Conservation (phyloP, 2,888 invertebrate genomes). For the Plutella xylostella region DNA sequence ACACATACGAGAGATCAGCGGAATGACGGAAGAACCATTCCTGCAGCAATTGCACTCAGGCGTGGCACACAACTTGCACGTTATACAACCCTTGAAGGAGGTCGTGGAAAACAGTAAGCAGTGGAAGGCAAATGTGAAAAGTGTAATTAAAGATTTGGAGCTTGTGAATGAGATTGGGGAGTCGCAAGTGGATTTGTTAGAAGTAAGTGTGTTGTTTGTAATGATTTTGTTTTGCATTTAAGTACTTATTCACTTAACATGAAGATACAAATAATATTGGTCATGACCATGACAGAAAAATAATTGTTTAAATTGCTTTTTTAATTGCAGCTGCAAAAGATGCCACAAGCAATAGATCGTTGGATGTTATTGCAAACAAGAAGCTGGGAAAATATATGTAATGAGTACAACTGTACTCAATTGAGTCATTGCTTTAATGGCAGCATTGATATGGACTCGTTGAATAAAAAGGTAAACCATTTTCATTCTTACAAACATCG, state of each 20-base stretch:
- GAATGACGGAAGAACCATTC: constrained; percentile 34
- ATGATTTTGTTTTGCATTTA: too few species aligned
- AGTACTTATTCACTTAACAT: too few species aligned
- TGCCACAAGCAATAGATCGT: constrained; percentile 15
- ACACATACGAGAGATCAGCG: constrained; percentile 42
- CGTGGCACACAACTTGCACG: constrained; percentile 38
- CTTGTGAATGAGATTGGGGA: constrained; percentile 26
- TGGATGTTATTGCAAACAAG: constrained; percentile 21
- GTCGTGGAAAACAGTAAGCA: constrained; percentile 24
- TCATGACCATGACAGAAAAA: background rate
- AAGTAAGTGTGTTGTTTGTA: constrained; percentile 27
- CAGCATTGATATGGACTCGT: constrained; percentile 30
- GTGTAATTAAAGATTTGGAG: constrained; percentile 20
- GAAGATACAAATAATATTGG: background rate
- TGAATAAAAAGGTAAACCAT: constrained; percentile 33
- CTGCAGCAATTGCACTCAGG: constrained; percentile 29
- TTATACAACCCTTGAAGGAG: constrained; percentile 26
- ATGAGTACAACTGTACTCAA: constrained; percentile 29
- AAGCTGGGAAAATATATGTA: constrained; percentile 31
- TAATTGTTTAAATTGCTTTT: background rate
- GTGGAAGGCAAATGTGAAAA: constrained; percentile 21
- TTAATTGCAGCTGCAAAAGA: constrained; percentile 22
- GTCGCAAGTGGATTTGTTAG: constrained; percentile 35
- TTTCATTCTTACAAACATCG: background rate
- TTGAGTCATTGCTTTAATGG: constrained; percentile 24